phyloP scores from a whole-genome alignment of 2,888 invertebrate genomes.

The Nephrotoma guestfalica region DNA sequence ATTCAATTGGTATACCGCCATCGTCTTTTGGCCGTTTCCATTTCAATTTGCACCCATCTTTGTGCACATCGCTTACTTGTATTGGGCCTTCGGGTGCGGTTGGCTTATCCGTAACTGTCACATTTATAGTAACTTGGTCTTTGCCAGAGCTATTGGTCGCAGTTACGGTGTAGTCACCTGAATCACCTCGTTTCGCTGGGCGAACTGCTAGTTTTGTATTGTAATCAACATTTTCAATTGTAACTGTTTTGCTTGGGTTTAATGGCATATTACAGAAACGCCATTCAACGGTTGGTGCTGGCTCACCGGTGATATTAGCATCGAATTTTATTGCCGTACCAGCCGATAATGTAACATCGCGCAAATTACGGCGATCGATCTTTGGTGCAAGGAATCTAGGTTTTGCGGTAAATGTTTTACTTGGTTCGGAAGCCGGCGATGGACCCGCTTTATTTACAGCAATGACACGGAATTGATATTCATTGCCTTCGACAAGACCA shows the following conservation, averaged over 20 bases:
- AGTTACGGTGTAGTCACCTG: constrained; percentile 74
- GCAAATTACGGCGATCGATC: constrained; percentile 84
- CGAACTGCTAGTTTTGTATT: constrained; percentile 74
- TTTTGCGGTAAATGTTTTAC: constrained; percentile 73
- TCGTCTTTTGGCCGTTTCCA: constrained; percentile 95
- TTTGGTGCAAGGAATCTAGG: constrained; percentile 85
- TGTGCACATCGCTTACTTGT: constrained; percentile 75
- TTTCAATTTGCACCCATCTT: constrained; percentile 84
- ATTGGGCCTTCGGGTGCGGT: constrained; percentile 78
- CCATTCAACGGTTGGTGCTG: constrained; percentile 90
- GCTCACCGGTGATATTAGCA: constrained; percentile 87
- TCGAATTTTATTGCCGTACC: constrained; percentile 89
- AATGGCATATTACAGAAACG: constrained; percentile 70
- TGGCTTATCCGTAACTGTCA: constrained; percentile 79
- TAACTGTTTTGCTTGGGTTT: constrained; percentile 50
- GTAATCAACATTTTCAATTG: constrained; percentile 73
- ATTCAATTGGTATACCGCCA: constrained; percentile 87
- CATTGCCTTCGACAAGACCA: constrained; percentile 86
- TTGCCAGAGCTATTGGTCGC: constrained; percentile 80
- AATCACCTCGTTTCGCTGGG: constrained; percentile 65
- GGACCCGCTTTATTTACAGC: constrained; percentile 92
- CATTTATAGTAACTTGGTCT: constrained; percentile 67
- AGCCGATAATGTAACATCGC: constrained; percentile 80
- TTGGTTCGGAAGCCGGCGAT: constrained; percentile 79
- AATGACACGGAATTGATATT: constrained; percentile 91